Base-by-base conservation (phyloP, 1,140 invertebrate species). In the Melitaea cinxia region DNA sequence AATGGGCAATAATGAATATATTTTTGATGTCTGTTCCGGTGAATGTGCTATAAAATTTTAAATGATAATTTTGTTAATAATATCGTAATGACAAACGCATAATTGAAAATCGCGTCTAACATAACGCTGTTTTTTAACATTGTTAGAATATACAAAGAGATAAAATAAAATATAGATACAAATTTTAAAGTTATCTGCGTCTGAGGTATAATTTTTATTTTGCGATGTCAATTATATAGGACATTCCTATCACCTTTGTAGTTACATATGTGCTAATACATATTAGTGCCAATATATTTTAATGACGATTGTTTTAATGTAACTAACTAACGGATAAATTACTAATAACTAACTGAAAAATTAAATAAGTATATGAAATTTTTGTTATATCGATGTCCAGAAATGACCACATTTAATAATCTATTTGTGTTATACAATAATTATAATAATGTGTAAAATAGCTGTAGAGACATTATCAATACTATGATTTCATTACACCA, bases 1-100 rank as follows among this genome's bases (percentile, higher is more conserved):
- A 39, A 45, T 19, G 30, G 55, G 39, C 54, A 39, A 45, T 28
- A 57, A 57, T 10, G 21, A 45, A 45, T 57, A 45, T 45, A 45
- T 45, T 39, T 30, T 45, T 47, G 2, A 23, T 24, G 17, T 47
- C 21, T 21, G 21, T 47, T 42, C 37, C 42, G 12, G 17, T 7
- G 19, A 17, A 47, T 47, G 23, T 47, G 42, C 17, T 55, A 12
- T 12, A 26, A 45, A 57, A 17, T 26, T 21, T 19, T 19, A 37
- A 54, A 35, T 35, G 30, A 35, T 21, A 23, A 50, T 50, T 50
- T 50, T 50, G 10, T 50, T 24, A 50, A 24, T 50, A 26, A 50
- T 42, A 17, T 9, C 37, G 3, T 42, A 17, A 42, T 17, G 14
- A 42, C 9, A 42, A 42, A 42, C 17, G 15, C 35, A 14, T 42